Conservation (phyloP, 2,797 vertebrate species). For the Trematomus bernacchii region DNA sequence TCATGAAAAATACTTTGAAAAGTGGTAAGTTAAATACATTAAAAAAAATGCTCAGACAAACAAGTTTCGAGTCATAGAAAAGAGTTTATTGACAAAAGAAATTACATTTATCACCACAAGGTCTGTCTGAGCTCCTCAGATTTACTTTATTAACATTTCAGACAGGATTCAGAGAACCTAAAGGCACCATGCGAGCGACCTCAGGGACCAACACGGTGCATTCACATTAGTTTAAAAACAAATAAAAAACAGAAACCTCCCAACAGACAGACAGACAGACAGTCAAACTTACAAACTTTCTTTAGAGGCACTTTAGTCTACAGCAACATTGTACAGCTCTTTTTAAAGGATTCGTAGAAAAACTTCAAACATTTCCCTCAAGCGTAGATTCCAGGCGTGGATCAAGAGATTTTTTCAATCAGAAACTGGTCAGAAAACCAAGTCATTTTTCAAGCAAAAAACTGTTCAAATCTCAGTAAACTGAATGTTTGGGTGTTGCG, state of each 20-base stretch:
- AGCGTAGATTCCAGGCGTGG: no score
- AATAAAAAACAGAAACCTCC: constrained; percentile 18
- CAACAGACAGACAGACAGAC: not conserved
- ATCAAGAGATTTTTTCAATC: not conserved
- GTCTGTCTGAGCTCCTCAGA: constrained; percentile 15
- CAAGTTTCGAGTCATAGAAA: constrained; percentile 62
- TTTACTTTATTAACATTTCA: not conserved
- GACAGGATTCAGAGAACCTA: not conserved
- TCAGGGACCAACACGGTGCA: constrained; percentile 38
- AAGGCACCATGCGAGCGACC: constrained; percentile 55
- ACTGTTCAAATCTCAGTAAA: no score
- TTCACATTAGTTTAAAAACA: constrained; percentile 10
- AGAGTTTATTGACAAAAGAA: constrained; percentile 76
- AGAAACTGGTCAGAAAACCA: not conserved
- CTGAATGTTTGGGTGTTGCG: no score
- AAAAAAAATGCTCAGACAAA: not conserved
- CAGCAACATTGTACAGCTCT: constrained; percentile 8
- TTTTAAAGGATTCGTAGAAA: not conserved
- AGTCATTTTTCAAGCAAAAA: not conserved
- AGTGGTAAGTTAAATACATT: no score
- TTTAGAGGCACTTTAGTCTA: constrained; percentile 75
- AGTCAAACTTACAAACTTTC: not conserved
- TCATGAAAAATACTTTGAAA: no score
- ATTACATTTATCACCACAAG: constrained; percentile 39
- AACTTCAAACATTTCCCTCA: not conserved